phyloP scores from a whole-genome alignment of 1,140 invertebrate genomes.

The Atopsyche davidsoni region DNA sequence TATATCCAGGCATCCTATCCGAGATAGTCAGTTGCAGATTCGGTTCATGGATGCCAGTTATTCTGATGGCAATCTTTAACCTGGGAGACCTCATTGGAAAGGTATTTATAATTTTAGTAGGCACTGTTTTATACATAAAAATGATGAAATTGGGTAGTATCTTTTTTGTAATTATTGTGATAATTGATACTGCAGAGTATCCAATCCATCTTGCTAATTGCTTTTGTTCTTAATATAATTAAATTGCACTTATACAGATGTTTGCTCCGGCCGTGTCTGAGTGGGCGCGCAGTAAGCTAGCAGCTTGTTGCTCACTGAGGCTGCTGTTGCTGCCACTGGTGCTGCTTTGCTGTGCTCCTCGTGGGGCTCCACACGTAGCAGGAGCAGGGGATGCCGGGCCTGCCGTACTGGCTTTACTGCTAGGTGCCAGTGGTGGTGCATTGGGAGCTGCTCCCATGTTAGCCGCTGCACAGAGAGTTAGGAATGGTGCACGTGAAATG shows the following conservation, averaged over 20 bases:
- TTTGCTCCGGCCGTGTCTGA: conserved; percentile 73
- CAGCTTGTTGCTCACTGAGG: conserved; percentile 62
- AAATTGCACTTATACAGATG: conserved; percentile 48
- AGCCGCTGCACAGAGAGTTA: conserved; percentile 74
- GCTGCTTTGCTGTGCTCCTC: conserved; percentile 70
- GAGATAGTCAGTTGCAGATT: conserved; percentile 79
- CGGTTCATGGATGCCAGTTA: conserved; percentile 83
- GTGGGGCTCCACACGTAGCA: conserved; percentile 62
- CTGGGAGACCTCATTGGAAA: conserved; percentile 80
- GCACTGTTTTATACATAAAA: conserved; percentile 1
- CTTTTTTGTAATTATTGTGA: neutral
- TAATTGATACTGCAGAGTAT: neutral
- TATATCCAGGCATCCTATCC: conserved; percentile 85
- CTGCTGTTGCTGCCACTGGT: conserved; percentile 73
- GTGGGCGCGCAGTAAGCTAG: conserved; percentile 69
- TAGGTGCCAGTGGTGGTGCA: conserved; percentile 81
- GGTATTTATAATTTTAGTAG: conserved; percentile 41
- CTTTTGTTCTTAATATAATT: too few species aligned
- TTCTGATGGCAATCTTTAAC: conserved; percentile 85
- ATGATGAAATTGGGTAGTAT: neutral
- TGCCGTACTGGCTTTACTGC: conserved; percentile 62
- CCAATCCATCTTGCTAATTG: too few species aligned
- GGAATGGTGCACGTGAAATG: conserved; percentile 44
- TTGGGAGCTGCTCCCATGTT: conserved; percentile 90
- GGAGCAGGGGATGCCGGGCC: conserved; percentile 55